A percentile compares a stretch with the other conserved stretches of the same genome.
Evolutionary conservation across 1,140 invertebrate genomes (phyloP).

Genomic region (Cydia splendana): DNA sequence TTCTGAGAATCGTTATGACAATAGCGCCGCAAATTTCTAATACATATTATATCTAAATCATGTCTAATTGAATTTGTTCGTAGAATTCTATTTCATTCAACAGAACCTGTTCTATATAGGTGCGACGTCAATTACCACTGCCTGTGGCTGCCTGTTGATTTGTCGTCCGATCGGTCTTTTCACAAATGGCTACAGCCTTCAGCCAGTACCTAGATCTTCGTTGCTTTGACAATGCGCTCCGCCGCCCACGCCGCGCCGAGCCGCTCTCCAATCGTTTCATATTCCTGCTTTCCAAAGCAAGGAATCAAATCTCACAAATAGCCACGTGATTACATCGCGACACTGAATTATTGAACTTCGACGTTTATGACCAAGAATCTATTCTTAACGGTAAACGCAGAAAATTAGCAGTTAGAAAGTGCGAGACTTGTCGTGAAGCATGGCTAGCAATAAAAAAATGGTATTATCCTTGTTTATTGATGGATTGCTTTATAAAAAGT

Average conservation of each 20-base stretch:
- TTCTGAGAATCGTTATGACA: too few species aligned
- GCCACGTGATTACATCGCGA: slow-evolving; percentile 27
- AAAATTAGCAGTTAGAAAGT: slow-evolving; percentile 17
- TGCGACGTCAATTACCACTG: slow-evolving; percentile 4
- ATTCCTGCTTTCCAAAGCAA: slow-evolving; percentile 28
- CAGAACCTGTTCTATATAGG: not conserved
- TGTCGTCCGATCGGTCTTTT: slow-evolving; percentile 2
- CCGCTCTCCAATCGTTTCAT: slow-evolving; percentile 21
- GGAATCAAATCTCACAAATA: slow-evolving; percentile 30
- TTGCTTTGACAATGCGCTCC: slow-evolving; percentile 23
- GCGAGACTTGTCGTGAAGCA: not conserved
- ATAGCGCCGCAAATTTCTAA: not conserved
- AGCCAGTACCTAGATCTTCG: not conserved
- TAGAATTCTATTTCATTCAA: not conserved
- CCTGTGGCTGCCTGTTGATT: slow-evolving; percentile 20
- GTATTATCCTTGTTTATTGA: not conserved
- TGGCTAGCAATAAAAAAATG: not conserved
- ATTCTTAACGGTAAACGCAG: slow-evolving; percentile 1
- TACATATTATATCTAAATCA: not conserved
- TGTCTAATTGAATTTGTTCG: not conserved
- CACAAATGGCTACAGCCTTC: slow-evolving; percentile 10
- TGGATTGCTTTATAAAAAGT: not conserved
- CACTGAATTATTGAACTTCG: slow-evolving; percentile 20
- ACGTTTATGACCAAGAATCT: slow-evolving; percentile 8
- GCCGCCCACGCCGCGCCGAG: slow-evolving; percentile 7